phyloP scores from a whole-genome alignment of 2,113 vertebrate genomes.

The Saguinus midas region DNA sequence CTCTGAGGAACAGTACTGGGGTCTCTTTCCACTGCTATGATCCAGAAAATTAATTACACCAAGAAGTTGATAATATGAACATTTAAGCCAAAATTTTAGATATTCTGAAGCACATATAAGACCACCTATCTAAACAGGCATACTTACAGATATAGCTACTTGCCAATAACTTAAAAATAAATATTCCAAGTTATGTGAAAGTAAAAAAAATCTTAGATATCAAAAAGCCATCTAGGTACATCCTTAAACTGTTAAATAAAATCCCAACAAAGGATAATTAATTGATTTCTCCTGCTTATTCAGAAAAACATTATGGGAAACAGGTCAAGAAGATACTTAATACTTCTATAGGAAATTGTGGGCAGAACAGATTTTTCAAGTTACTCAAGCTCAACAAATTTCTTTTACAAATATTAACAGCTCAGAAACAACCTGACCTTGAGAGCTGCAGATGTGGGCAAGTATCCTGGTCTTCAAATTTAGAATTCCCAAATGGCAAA shows the following conservation, averaged over 20 bases:
- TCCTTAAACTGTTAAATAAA: slow-evolving; percentile 27
- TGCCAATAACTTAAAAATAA: background rate
- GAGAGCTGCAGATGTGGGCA: background rate
- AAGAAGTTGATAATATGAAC: background rate
- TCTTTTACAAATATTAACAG: background rate
- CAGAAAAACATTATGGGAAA: slow-evolving; percentile 2
- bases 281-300: background rate
- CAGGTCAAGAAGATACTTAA: background rate
- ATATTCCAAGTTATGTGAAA: background rate
- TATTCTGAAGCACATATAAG: background rate
- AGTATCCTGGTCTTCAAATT: background rate
- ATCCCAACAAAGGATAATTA: background rate
- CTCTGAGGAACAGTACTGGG: accelerated
- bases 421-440: background rate
- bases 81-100: background rate
- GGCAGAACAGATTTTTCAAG: slow-evolving; percentile 13
- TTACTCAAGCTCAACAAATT: background rate
- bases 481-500: slow-evolving; percentile 7
- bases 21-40: background rate
- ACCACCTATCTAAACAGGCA: background rate
- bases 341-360: background rate
- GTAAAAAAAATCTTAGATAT: background rate
- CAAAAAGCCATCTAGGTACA: slow-evolving; percentile 4
- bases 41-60: background rate
- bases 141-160: background rate